Evolutionary conservation across 2,888 invertebrate genomes (phyloP).

Genomic region (Hirtodrosophila duncani): DNA sequence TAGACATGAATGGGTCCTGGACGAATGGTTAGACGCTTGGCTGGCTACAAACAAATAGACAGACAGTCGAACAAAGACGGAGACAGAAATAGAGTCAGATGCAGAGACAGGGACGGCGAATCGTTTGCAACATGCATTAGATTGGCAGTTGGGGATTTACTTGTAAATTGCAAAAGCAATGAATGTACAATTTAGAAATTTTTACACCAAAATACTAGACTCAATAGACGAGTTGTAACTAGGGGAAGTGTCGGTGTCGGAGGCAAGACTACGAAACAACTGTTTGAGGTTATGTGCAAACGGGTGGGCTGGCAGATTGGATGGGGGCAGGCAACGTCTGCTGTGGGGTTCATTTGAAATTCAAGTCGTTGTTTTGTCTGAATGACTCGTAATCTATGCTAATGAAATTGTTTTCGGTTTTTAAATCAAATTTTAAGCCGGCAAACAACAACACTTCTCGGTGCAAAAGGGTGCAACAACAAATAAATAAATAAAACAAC

Average conservation of each 20-base stretch:
- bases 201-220: conserved; percentile 61
- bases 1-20: conserved; percentile 54
- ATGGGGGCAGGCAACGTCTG: conserved; percentile 4
- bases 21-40: conserved; percentile 69
- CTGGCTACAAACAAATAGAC: conserved; percentile 63
- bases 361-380: conserved; percentile 63
- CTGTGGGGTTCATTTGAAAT: conserved; percentile 55
- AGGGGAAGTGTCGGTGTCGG: conserved; percentile 11
- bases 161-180: conserved; percentile 72
- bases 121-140: conserved; percentile 66
- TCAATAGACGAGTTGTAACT: conserved; percentile 21
- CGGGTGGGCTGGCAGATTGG: conserved; percentile 35
- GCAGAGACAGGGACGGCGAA: conserved; percentile 29
- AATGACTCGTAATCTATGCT: conserved; percentile 69
- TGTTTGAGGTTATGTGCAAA: conserved; percentile 25
- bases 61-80: conserved; percentile 19
- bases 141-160: conserved; percentile 72
- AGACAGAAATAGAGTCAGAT: conserved; percentile 1
- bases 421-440: conserved; percentile 49
- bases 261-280: conserved; percentile 11
- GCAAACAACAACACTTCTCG: conserved; percentile 27
- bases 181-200: conserved; percentile 72
- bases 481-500: conserved; percentile 24
- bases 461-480: conserved; percentile 26
- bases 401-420: conserved; percentile 67